Percentiles rank a stretch among this genome's conserved stretches.
Evolutionary conservation across 2,888 invertebrate species (phyloP).

Genomic region (Tiliacea aurago): DNA sequence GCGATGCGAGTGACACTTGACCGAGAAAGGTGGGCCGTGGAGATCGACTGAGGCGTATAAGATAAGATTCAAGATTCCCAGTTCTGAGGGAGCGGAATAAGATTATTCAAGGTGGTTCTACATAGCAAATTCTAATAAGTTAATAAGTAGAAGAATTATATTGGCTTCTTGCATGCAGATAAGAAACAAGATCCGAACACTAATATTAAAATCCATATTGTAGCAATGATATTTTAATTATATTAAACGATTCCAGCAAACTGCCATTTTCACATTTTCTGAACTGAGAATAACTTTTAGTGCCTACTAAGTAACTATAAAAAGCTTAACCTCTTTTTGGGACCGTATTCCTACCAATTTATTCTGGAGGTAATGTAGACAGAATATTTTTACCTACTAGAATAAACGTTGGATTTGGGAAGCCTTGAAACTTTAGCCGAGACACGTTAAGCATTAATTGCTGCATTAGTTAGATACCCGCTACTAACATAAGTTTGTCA

Average conservation of each 20-base stretch:
- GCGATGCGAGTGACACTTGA: conserved; percentile 67
- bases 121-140: too few species aligned
- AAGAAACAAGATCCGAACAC: background rate
- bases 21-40: conserved; percentile 56
- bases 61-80: conserved; percentile 18
- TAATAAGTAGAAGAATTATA: background rate
- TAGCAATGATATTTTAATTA: background rate
- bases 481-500: conserved; percentile 6
- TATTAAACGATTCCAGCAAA: background rate
- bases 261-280: background rate
- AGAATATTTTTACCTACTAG: background rate
- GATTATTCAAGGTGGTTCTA: background rate
- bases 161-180: background rate
- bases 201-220: background rate
- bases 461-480: conserved; percentile 22
- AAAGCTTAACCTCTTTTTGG: background rate
- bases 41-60: conserved; percentile 19
- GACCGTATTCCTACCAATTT: background rate
- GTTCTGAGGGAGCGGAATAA: background rate
- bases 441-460: conserved; percentile 25
- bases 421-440: conserved; percentile 27
- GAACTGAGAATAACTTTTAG: conserved; percentile 2
- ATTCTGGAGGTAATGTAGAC: conserved; percentile 2
- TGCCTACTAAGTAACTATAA: conserved; percentile 5
- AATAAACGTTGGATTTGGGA: background rate